phyloP scores from a whole-genome alignment of 1,140 invertebrate genomes.

The Trachymyrmex septentrionalis region DNA sequence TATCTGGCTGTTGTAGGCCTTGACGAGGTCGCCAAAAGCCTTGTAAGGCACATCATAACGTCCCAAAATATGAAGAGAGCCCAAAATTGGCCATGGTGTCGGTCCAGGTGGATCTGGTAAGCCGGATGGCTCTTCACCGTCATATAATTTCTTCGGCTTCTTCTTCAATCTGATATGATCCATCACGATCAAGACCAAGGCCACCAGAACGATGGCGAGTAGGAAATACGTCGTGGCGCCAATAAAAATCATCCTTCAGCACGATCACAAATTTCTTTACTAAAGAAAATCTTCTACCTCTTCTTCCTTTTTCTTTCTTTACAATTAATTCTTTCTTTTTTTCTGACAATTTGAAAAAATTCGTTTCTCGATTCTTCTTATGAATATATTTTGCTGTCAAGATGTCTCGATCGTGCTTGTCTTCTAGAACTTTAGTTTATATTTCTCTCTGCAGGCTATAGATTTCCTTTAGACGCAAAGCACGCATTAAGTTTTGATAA shows the following conservation, averaged over 20 bases:
- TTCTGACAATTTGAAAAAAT: background rate
- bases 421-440: background rate
- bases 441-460: background rate
- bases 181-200: constrained; percentile 75
- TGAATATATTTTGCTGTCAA: background rate
- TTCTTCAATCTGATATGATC: constrained; percentile 75
- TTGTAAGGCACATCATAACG: constrained; percentile 89
- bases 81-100: constrained; percentile 88
- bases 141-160: constrained; percentile 46
- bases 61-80: constrained; percentile 88
- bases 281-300: background rate
- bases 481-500: constrained; percentile 3
- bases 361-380: background rate
- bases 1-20: constrained; percentile 87
- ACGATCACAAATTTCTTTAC: constrained; percentile 56
- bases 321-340: constrained; percentile 10
- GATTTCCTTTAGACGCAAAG: background rate
- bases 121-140: constrained; percentile 51
- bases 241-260: constrained; percentile 68
- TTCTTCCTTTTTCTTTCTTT: constrained; percentile 6
- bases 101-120: constrained; percentile 87
- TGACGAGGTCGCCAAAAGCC: constrained; percentile 88
- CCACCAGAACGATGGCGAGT: constrained; percentile 70
- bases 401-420: background rate
- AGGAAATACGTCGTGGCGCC: constrained; percentile 80